Evolutionary conservation across 2,888 invertebrate genomes (phyloP).

Genomic region (Dorcus hopei): DNA sequence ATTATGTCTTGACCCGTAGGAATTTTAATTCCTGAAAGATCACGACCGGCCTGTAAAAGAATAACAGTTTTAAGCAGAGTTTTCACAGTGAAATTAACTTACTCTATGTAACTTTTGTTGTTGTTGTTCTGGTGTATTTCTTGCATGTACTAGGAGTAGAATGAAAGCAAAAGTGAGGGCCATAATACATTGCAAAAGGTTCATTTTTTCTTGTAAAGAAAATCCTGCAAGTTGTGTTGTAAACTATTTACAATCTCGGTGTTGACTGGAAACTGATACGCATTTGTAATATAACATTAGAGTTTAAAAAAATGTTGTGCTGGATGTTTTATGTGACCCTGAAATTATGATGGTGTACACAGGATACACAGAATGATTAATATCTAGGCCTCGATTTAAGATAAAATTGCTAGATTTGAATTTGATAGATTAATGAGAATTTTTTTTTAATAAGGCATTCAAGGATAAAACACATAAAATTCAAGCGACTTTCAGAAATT

Average conservation of each 20-base stretch:
- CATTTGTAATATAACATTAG: too few relatives aligned
- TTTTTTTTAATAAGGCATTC: too few relatives aligned
- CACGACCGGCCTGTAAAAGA: slow-evolving; percentile 1
- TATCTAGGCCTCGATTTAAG: not conserved
- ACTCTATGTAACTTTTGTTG: not conserved
- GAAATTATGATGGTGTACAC: not conserved
- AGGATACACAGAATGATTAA: not conserved
- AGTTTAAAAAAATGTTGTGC: not conserved
- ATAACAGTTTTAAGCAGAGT: not conserved
- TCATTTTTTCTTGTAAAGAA: not conserved
- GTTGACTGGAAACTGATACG: too few relatives aligned
- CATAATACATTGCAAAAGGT: not conserved
- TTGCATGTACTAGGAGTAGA: not conserved
- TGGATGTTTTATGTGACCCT: slow-evolving; percentile 1
- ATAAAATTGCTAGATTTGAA: too few relatives aligned
- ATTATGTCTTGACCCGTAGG: slow-evolving; percentile 26
- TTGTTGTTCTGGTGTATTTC: not conserved
- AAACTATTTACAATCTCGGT: too few relatives aligned
- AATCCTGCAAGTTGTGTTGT: not conserved
- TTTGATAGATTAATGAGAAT: too few relatives aligned
- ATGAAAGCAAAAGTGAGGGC: too few relatives aligned
- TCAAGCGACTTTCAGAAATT: too few relatives aligned
- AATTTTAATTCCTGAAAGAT: not conserved
- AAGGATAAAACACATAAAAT: too few relatives aligned
- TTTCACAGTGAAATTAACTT: not conserved